Evolutionary conservation across 2,113 vertebrate species (phyloP).

Genomic region (Pseudorasbora parva): DNA sequence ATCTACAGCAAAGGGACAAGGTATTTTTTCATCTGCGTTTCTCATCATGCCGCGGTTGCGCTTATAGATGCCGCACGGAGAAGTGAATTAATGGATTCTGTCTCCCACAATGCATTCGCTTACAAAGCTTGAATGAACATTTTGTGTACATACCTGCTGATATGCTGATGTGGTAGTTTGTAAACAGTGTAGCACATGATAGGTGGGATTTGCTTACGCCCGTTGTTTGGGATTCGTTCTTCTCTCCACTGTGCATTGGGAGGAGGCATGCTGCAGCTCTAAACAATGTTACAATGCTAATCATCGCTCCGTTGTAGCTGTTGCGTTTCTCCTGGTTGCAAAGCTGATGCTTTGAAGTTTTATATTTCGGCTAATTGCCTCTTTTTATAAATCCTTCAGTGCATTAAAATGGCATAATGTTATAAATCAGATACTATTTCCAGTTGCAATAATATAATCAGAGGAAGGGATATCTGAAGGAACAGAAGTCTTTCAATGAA

Average conservation of each 20-base stretch:
- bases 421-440: background rate
- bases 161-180: constrained; percentile 29
- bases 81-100: constrained; percentile 16
- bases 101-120: constrained; percentile 19
- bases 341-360: constrained; percentile 66
- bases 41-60: constrained; percentile 4
- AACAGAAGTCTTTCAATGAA: background rate
- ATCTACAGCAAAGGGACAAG: constrained; percentile 40
- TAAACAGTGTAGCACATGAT: constrained; percentile 31
- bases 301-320: constrained; percentile 62
- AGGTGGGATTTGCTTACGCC: constrained; percentile 40
- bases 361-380: constrained; percentile 65
- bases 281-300: constrained; percentile 57
- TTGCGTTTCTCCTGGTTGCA: constrained; percentile 60
- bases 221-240: constrained; percentile 30
- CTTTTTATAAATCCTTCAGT: constrained; percentile 68
- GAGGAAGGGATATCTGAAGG: background rate
- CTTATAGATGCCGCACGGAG: background rate
- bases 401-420: constrained; percentile 17
- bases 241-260: constrained; percentile 42
- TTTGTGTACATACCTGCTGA: constrained; percentile 25
- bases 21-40: constrained; percentile 25
- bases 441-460: background rate
- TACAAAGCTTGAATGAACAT: constrained; percentile 27
- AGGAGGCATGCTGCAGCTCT: constrained; percentile 30